Evolutionary conservation across 2,113 vertebrate genomes (phyloP).

Genomic region (Siniperca knerii): DNA sequence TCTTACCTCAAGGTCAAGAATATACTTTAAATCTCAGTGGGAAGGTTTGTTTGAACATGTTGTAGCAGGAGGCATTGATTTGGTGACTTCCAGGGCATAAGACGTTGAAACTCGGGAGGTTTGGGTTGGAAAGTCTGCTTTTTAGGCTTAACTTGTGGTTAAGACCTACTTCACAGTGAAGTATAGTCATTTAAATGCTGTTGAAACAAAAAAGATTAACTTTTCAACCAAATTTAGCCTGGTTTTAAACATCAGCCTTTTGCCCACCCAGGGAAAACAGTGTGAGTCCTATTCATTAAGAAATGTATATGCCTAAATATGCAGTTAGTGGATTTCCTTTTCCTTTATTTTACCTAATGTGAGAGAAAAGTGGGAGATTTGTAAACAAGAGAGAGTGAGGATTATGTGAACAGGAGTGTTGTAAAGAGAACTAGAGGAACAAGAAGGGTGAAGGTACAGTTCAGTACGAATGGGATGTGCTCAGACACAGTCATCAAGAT

Average conservation of each 20-base stretch:
- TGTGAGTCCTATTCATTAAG: neutral
- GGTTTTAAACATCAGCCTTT: neutral
- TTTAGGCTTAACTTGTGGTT: neutral
- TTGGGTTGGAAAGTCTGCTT: neutral
- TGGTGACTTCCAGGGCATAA: neutral
- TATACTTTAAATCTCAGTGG: neutral
- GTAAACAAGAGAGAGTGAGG: neutral
- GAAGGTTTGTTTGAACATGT: neutral
- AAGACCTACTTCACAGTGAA: neutral
- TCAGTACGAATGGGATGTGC: neutral
- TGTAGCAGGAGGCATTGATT: neutral
- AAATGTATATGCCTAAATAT: neutral
- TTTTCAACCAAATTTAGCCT: neutral
- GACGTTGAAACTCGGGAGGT: neutral
- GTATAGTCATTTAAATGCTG: neutral
- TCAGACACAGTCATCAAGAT: neutral
- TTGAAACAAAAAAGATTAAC: neutral
- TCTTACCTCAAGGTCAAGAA: neutral
- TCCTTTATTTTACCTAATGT: neutral
- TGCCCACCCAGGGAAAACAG: neutral
- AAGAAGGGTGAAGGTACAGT: neutral
- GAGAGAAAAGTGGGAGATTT: slow-evolving; percentile 3
- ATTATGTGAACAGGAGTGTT: neutral
- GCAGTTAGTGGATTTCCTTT: neutral
- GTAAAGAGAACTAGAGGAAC: neutral